Evolutionary conservation across 2,888 invertebrate genomes (phyloP).

Genomic region (Branchellion lobata): DNA sequence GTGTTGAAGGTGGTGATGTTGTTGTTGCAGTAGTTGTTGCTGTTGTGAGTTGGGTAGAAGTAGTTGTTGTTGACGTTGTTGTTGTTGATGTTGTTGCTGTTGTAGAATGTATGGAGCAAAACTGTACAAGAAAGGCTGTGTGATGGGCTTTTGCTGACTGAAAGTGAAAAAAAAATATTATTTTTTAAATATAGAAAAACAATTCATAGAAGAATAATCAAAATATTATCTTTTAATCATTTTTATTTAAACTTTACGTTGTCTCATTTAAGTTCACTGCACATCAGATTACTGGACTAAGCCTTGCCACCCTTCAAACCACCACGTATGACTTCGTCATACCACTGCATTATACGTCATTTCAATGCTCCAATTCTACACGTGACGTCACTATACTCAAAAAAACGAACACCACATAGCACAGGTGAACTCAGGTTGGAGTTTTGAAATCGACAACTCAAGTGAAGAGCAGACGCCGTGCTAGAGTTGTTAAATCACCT

Average conservation of each 20-base stretch:
- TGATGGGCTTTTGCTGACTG: neutral
- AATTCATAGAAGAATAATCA: neutral
- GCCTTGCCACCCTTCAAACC: no score
- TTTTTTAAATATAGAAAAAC: neutral
- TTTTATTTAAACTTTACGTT: no score
- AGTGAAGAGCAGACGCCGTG: no score
- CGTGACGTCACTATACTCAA: no score
- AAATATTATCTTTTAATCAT: neutral
- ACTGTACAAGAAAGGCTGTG: neutral
- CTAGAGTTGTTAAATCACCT: no score
- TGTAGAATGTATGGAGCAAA: neutral
- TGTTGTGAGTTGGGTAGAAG: neutral
- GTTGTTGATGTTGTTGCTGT: conserved; percentile 3
- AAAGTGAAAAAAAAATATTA: neutral
- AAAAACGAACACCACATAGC: no score
- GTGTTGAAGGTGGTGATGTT: neutral
- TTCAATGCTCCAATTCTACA: no score
- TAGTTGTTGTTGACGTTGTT: neutral
- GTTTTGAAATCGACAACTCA: no score
- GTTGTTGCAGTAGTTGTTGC: neutral
- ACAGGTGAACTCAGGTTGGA: no score
- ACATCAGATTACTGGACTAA: no score
- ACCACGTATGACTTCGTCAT: no score
- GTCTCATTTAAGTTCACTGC: no score
- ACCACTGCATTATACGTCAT: neutral